Evolutionary conservation across 2,888 invertebrate species (phyloP).

Genomic region (Abrostola triplasia): DNA sequence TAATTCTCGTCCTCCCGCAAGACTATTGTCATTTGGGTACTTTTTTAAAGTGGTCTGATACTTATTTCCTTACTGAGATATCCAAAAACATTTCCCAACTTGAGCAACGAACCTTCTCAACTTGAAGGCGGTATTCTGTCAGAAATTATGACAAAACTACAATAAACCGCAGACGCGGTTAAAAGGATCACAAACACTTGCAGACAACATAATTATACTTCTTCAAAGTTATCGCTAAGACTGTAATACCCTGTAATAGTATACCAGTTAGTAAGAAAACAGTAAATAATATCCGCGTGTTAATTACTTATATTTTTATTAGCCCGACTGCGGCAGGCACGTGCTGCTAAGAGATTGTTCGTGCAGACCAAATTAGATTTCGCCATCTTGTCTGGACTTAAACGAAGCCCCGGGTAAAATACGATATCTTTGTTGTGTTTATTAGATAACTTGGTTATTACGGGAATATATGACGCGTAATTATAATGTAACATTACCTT

Average conservation of each 20-base stretch:
- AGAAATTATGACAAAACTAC: too few species aligned
- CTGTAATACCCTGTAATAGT: neutral
- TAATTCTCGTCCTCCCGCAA: too few species aligned
- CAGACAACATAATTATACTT: too few species aligned
- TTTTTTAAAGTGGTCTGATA: too few species aligned
- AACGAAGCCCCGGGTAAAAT: constrained; percentile 23
- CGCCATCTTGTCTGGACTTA: constrained; percentile 27
- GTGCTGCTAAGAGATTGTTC: constrained; percentile 33
- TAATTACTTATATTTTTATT: constrained; percentile 42
- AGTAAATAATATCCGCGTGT: constrained; percentile 25
- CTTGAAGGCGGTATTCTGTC: too few species aligned
- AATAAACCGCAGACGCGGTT: too few species aligned
- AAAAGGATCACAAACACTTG: too few species aligned
- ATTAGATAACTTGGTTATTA: constrained; percentile 20
- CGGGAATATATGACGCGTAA: neutral
- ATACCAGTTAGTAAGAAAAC: constrained; percentile 2
- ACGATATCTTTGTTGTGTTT: constrained; percentile 31
- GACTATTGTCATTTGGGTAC: too few species aligned
- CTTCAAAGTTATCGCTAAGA: neutral
- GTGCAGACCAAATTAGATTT: constrained; percentile 48
- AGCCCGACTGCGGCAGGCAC: constrained; percentile 25
- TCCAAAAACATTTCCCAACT: too few species aligned
- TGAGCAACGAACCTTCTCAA: too few species aligned
- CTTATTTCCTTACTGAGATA: too few species aligned
- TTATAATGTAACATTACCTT: too few species aligned